Base-by-base conservation (phyloP, 2,888 invertebrate genomes). In the Stenichneumon culpator region DNA sequence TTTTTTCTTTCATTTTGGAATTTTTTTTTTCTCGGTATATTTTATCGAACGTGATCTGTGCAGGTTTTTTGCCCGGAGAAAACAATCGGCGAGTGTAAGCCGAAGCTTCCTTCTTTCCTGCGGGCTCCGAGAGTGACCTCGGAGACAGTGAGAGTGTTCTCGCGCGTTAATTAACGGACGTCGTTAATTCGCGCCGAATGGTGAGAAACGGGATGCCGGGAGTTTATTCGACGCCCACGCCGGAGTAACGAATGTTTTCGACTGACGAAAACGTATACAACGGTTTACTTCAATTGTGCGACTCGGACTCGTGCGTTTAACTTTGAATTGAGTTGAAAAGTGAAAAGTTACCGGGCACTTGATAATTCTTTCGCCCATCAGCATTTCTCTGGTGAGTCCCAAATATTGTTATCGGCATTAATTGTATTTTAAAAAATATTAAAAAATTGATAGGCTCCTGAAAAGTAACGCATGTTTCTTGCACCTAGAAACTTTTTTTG, bases 161-260 rank as follows among this genome's bases (percentile, higher is more conserved):
- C 68, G 69, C 54, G 65, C 78, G 44, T 74, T 78, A 57, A 82
- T 79, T 82, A 79, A 82, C 84, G 84, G 84, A 84, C 84, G 82
- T 84, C 74, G 84, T 82, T 84, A 84, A 84, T 84, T 82, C 50
- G 68, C 36, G 68, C 36, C 73, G 39, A 79, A 78, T 69, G 74
- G 78, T 82, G 82, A 84, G 84, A 84, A 84, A 14, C 84, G 82
- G 79, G 84, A 82, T 82, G 82, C 70, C 73, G 69, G 69, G 74
- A 50, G 63, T 84, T 82, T 79, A 25, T 25, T 28, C 44, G 47
- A 81, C 79, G 52, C 82, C 81, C 47, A 84, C 82, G 69, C 63
- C 50, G 9, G 74, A 79, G 79, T 84, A 57, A 73, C 28, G 63
- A 52, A 69, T 81, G 44, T 78, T 60, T 74, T 69, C 11, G 47